Evolutionary conservation across 2,113 vertebrate species (phyloP).

Genomic region (Eclectus roratus): DNA sequence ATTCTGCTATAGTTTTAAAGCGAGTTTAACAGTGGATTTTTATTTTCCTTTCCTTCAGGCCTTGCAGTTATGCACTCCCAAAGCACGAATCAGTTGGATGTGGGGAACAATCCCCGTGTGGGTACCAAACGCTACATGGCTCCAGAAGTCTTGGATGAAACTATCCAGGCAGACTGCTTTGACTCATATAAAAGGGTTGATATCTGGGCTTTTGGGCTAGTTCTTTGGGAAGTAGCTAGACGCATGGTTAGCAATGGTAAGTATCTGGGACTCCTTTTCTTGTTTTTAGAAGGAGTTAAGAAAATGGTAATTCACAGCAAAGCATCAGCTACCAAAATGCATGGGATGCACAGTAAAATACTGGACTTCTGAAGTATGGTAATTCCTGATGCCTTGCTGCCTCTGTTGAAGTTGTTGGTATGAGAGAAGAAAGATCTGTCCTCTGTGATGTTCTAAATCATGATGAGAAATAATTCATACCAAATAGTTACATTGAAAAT

Average conservation of each 20-base stretch:
- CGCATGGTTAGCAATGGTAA: constrained; percentile 96
- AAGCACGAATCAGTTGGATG: constrained; percentile 94
- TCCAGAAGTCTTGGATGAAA: constrained; percentile 93
- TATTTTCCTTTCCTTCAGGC: constrained; percentile 67
- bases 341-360: fast-evolving
- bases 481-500: neutral
- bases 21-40: fast-evolving
- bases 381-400: fast-evolving
- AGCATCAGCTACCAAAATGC: neutral
- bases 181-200: constrained; percentile 97
- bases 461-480: neutral
- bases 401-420: neutral
- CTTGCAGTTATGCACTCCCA: constrained; percentile 99
- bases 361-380: neutral
- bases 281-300: fast-evolving
- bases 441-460: neutral
- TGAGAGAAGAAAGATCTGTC: neutral
- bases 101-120: constrained; percentile 97
- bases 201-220: constrained; percentile 97
- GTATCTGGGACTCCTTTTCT: neutral
- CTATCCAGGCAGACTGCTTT: constrained; percentile 95
- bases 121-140: constrained; percentile 99
- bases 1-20: fast-evolving
- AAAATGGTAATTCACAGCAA: fast-evolving
- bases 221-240: constrained; percentile 94